These are phyloP conservation scores for Mesembrinibis cayennensis DNA, from an alignment of 2,113 vertebrate genomes.

Conservation along the genomic window DNA sequence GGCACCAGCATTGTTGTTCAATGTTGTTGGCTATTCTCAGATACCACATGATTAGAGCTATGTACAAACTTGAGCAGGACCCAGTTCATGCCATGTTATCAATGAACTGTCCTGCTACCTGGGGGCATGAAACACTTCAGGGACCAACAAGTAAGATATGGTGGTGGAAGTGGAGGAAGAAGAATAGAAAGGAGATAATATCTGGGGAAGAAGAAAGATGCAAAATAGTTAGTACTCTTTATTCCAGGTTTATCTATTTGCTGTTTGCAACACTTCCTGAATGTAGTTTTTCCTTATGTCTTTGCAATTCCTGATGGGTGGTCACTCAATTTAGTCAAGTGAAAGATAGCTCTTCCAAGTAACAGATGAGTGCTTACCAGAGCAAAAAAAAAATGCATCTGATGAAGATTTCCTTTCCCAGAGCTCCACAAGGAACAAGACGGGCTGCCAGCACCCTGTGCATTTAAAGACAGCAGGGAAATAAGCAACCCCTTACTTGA, in stretches of 20 bases:
- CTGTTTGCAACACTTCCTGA: background rate
- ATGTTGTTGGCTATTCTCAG: background rate
- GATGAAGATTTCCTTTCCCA: background rate
- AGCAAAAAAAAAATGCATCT: background rate
- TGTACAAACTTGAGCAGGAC: background rate
- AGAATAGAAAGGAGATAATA: background rate
- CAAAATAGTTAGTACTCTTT: background rate
- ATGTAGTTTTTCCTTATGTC: background rate
- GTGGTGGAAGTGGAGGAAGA: background rate
- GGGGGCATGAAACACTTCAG: background rate
- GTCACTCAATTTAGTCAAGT: background rate
- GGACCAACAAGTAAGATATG: background rate
- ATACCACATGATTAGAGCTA: fast-evolving
- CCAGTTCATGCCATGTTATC: background rate
- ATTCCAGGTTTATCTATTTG: background rate
- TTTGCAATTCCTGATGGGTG: background rate
- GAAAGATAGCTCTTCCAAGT: background rate
- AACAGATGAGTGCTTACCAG: background rate
- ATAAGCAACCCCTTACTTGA: background rate
- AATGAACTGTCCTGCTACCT: background rate
- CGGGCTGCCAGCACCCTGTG: background rate
- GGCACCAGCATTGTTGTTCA: background rate
- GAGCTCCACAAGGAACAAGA: background rate
- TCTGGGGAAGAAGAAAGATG: background rate
- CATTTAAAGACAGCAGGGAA: background rate